phyloP scores from a whole-genome alignment of 2,113 vertebrate species.

The Phalacrocorax aristotelis region DNA sequence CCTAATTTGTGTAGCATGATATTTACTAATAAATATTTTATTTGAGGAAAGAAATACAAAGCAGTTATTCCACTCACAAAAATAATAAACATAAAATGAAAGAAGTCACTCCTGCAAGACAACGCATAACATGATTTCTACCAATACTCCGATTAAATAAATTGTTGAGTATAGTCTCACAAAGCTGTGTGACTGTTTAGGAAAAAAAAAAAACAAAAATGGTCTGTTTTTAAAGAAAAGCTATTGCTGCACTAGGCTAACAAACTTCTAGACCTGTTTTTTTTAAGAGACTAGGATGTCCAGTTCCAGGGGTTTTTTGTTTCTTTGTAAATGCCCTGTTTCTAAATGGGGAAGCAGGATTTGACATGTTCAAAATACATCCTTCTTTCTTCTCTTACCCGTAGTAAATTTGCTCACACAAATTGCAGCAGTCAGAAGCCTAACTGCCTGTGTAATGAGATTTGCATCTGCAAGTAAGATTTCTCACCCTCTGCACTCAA shows the following conservation, averaged over 20 bases:
- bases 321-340: constrained; percentile 14
- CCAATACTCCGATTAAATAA: constrained; percentile 35
- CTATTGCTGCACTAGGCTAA: background rate
- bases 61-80: constrained; percentile 39
- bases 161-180: constrained; percentile 29
- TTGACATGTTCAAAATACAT: background rate
- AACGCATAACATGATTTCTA: background rate
- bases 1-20: constrained; percentile 13
- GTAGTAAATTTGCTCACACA: constrained; percentile 36
- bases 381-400: constrained; percentile 18
- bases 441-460: constrained; percentile 27
- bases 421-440: constrained; percentile 28
- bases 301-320: background rate
- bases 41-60: constrained; percentile 39
- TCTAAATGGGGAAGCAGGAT: constrained; percentile 4
- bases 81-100: constrained; percentile 66
- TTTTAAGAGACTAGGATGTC: background rate
- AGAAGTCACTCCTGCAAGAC: constrained; percentile 36
- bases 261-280: background rate
- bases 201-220: background rate
- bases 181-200: background rate
- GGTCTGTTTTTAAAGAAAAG: background rate
- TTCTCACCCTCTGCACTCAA: background rate
- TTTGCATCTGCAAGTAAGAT: constrained; percentile 38
- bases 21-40: constrained; percentile 72